These are phyloP conservation scores for Vulpes vulpes DNA, from an alignment of 2,113 vertebrate species.

Conservation along the genomic window DNA sequence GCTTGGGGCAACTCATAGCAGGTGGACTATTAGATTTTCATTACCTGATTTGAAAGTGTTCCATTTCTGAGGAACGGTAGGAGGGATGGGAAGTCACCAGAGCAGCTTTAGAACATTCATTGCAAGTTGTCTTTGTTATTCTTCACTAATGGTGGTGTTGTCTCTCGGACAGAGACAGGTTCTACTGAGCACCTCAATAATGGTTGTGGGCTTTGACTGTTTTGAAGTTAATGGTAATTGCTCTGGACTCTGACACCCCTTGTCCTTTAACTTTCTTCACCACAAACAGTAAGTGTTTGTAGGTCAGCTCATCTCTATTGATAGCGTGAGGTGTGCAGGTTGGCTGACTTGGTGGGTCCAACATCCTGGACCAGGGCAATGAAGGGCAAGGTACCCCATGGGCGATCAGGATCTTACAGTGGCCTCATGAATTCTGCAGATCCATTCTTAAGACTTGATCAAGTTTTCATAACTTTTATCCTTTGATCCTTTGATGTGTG, in stretches of 20 bases:
- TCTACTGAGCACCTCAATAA: accelerated
- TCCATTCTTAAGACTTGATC: too few relatives aligned
- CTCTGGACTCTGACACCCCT: accelerated
- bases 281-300: background rate
- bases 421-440: background rate
- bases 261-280: background rate
- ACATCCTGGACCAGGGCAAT: accelerated
- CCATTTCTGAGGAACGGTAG: background rate
- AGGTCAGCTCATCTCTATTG: accelerated
- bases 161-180: background rate
- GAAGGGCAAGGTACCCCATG: accelerated
- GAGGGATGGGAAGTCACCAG: background rate
- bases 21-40: background rate
- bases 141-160: accelerated
- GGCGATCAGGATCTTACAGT: accelerated
- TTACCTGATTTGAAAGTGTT: background rate
- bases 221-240: background rate
- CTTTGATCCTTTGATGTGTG: accelerated
- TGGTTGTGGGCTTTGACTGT: accelerated
- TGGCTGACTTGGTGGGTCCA: accelerated
- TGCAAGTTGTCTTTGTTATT: background rate
- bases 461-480: background rate
- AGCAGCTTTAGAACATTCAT: background rate
- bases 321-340: accelerated
- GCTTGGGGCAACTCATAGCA: accelerated